Evolutionary conservation across 2,113 vertebrate species (phyloP).

Genomic region (Microcebus tavaratra): DNA sequence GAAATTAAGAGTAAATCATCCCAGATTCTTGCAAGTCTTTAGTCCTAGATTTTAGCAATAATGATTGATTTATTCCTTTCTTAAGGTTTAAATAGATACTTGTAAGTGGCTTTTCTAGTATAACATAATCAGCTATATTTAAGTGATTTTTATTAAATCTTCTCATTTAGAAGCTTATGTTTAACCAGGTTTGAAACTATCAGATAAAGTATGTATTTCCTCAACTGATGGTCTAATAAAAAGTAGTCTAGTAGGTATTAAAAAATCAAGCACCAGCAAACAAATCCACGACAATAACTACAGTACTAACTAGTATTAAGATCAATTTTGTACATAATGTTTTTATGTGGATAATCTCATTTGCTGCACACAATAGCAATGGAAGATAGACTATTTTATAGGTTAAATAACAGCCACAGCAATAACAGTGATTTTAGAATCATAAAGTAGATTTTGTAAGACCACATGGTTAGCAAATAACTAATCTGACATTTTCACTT

Average conservation of each 20-base stretch:
- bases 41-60: not conserved
- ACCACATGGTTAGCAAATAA: not conserved
- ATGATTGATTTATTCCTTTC: not conserved
- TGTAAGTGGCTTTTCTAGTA: not conserved
- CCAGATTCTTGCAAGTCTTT: not conserved
- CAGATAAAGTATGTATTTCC: not conserved
- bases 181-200: not conserved
- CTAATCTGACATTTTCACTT: not conserved
- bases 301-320: not conserved
- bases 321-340: not conserved
- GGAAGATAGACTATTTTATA: not conserved
- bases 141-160: not conserved
- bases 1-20: not conserved
- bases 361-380: not conserved
- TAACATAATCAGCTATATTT: not conserved
- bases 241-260: not conserved
- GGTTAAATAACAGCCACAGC: not conserved
- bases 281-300: not conserved
- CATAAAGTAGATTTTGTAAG: not conserved
- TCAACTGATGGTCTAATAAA: not conserved
- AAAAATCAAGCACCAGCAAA: not conserved
- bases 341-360: not conserved
- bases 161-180: not conserved
- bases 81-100: not conserved
- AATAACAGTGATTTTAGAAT: not conserved